phyloP scores from a whole-genome alignment of 2,113 vertebrate species.

The Tricholaema leucomelas region DNA sequence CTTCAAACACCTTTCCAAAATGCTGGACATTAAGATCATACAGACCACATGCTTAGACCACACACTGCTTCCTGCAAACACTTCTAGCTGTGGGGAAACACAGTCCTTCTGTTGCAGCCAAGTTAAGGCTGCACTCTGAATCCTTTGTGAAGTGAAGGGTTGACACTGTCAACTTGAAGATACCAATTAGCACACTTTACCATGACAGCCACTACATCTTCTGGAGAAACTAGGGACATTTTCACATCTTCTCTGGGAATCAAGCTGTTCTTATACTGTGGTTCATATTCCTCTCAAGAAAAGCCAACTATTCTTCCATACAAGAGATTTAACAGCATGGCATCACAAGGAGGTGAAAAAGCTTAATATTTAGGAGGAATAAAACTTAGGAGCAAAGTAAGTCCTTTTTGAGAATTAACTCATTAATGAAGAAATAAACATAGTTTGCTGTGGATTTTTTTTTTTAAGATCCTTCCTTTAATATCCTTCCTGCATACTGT shows the following conservation, averaged over 20 bases:
- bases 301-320: not conserved
- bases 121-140: conserved; percentile 46
- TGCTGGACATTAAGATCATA: not conserved
- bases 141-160: conserved; percentile 24
- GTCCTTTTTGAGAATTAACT: not conserved
- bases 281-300: conserved; percentile 29
- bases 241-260: not conserved
- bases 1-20: conserved; percentile 30
- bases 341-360: not conserved
- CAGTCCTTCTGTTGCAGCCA: conserved; percentile 35
- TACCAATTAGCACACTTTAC: conserved; percentile 61
- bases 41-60: not conserved
- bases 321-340: not conserved
- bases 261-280: conserved; percentile 21
- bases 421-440: not conserved
- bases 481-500: not conserved
- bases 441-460: not conserved
- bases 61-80: conserved; percentile 21
- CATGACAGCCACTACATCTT: conserved; percentile 54
- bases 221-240: not conserved
- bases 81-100: not conserved
- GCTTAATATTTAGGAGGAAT: not conserved
- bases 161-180: conserved; percentile 57
- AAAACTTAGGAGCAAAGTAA: not conserved
- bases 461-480: not conserved